Evolutionary conservation across 2,797 vertebrate species (phyloP), one percentile per base, ranked within the genome.

Genomic region (Apogon talboti): DNA sequence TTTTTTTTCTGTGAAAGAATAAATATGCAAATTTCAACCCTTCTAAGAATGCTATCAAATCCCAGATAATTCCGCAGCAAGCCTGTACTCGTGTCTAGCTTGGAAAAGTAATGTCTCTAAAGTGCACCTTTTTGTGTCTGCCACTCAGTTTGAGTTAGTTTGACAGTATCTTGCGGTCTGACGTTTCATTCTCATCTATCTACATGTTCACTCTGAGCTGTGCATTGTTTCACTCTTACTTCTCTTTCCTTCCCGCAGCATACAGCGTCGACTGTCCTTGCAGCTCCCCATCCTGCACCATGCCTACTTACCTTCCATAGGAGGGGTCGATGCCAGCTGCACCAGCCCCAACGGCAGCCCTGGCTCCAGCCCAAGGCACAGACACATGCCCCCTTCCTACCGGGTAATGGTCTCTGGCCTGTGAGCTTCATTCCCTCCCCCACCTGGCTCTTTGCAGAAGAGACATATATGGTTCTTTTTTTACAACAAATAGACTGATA

Each of bases 381-480:
- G 98, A 96, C 97, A 98, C 35, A 96, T 98, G 94, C 97, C 96
- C 0, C 96, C 98, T 44, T 98, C 98, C 83, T 98, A 98, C 91
- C 96, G 96, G 91, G 98, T 98, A 58, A 99, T 99, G 98, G 97
- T 99, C 87, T 99, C 97, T 14, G 98, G 97, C 92, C 96, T 99
- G 97, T 99, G 95, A 96, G 92, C 82, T 62, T 69, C 85, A 44
- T 59, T 66, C 62, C 66, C 76, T 66, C 76, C 82, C 79, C 80
- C 75, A 71, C 78, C 83, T 81, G 74, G 79, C 83, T 85, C 84
- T 83, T 81, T 77, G 71, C 76, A 76, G 79, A 87, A 76, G 84
- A 90, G 86, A 89, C 83, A 75, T 73, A 73, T 76, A 76, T 78
- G 84, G 73, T 85, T 82, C 72, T 90, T 87, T 91, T 91, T 89